A percentile compares a stretch with the other conserved stretches of the same genome.
These are phyloP conservation scores for Puma concolor DNA, from an alignment of 2,113 vertebrate genomes.

Conservation along the genomic window DNA sequence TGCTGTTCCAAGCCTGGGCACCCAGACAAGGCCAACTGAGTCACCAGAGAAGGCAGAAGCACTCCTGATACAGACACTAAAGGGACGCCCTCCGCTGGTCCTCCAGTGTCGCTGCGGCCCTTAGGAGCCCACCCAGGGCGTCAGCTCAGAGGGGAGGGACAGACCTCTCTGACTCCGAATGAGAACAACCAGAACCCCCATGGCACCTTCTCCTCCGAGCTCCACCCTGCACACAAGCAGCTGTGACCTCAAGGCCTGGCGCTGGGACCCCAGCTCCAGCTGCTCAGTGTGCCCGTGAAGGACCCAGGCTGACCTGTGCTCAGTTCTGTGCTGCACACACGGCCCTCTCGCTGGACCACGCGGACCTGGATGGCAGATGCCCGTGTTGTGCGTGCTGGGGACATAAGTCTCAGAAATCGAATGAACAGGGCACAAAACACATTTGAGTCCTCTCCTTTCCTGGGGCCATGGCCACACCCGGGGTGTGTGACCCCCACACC, in stretches of 20 bases:
- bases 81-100: fast-evolving
- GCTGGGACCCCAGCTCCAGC: neutral
- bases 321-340: neutral
- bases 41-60: neutral
- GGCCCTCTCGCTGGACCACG: too few relatives aligned
- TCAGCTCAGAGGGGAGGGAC: fast-evolving
- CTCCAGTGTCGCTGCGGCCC: neutral
- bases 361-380: fast-evolving
- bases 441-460: neutral
- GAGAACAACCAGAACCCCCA: neutral
- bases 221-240: neutral
- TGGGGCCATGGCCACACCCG: neutral
- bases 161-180: too few relatives aligned
- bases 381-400: fast-evolving
- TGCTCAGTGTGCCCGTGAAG: fast-evolving
- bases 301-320: neutral
- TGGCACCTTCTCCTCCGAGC: fast-evolving
- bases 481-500: neutral
- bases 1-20: fast-evolving
- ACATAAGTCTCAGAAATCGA: fast-evolving
- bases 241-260: neutral
- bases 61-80: too few relatives aligned
- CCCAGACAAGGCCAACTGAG: neutral
- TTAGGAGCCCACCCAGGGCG: fast-evolving
- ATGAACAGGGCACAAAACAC: neutral